Conservation (phyloP, 2,113 vertebrate species). For the Recurvirostra avosetta region DNA sequence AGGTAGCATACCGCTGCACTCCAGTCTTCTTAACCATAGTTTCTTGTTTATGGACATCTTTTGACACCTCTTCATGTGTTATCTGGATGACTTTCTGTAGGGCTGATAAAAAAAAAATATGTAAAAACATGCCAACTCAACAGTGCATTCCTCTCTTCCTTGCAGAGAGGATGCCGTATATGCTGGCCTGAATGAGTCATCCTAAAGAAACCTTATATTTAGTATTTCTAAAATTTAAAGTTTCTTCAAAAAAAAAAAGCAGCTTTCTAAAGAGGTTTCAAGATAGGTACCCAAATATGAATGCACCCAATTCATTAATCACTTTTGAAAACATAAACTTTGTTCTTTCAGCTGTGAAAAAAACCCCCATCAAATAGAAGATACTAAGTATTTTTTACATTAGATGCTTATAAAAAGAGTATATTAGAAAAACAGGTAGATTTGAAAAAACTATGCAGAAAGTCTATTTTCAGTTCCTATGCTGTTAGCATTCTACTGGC, state of each 20-base stretch:
- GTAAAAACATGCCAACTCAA: not conserved
- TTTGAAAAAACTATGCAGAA: not conserved
- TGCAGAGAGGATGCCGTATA: not conserved
- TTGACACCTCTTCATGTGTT: not conserved
- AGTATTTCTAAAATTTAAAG: not conserved
- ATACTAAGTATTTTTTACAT: not conserved
- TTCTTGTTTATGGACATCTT: not conserved
- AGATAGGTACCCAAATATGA: not conserved
- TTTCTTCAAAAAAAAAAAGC: not conserved
- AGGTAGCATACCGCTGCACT: not conserved
- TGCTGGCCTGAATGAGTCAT: not conserved
- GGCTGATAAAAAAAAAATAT: not conserved
- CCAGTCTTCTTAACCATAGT: not conserved
- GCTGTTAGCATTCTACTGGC: not conserved
- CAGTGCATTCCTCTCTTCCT: not conserved
- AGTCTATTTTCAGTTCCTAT: not conserved
- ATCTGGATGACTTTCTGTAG: constrained; percentile 55
- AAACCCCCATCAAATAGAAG: not conserved
- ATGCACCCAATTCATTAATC: not conserved
- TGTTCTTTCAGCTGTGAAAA: not conserved
- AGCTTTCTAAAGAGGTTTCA: not conserved
- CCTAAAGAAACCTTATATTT: not conserved
- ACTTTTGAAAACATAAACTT: not conserved
- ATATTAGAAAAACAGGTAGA: not conserved
- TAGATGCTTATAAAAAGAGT: not conserved